Percentiles rank a stretch among this genome's conserved stretches.
phyloP scores from a whole-genome alignment of 2,113 vertebrate genomes.

The Sclerurus mexicanus region DNA sequence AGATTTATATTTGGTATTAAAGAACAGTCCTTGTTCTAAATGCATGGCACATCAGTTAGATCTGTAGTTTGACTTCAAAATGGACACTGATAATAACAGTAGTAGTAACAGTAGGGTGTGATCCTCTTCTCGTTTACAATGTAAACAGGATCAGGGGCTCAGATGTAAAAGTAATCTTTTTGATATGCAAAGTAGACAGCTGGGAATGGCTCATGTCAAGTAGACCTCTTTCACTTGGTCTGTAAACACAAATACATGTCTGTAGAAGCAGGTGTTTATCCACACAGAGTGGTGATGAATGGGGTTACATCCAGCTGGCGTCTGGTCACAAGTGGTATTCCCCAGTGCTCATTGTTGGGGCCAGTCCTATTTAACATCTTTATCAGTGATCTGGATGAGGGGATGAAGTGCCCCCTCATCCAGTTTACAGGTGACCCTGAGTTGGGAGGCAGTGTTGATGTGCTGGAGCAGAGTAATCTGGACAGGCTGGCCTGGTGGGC shows the following conservation, averaged over 20 bases:
- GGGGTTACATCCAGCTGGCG: background rate
- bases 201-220: background rate
- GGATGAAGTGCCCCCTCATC: fast-evolving
- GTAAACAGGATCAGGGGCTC: background rate
- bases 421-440: background rate
- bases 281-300: background rate
- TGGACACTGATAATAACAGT: background rate
- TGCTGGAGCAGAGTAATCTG: background rate
- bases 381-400: background rate
- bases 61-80: background rate
- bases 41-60: background rate
- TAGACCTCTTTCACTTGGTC: background rate
- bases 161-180: background rate
- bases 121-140: background rate
- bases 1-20: background rate
- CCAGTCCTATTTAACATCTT: background rate
- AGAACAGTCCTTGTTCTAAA: background rate
- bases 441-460: background rate
- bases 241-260: background rate
- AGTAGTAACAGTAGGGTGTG: background rate
- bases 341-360: background rate
- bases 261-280: background rate
- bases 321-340: background rate
- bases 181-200: background rate
- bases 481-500: background rate